Evolutionary conservation across 1,140 invertebrate species (phyloP), one percentile per base, ranked within the genome.

Genomic region (Panagrolaimus sp.): DNA sequence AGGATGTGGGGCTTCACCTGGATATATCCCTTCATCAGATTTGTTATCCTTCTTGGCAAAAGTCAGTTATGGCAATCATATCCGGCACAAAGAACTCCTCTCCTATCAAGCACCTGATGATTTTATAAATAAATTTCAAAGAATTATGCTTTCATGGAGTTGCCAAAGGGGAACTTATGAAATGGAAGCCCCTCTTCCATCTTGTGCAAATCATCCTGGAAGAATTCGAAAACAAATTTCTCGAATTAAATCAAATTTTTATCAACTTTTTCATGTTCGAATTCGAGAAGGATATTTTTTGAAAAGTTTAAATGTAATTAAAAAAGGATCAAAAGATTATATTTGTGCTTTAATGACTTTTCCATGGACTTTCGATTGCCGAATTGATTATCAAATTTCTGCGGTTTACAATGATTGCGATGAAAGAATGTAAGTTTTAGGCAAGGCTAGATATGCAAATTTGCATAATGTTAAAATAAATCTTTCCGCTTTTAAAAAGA

Each of bases 331-430:
- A 4, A 58, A 58, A 21, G 21, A 58, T 21, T 58, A 58, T 28
- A 58, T 58, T 26, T 12, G 0, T 28, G 52, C 52, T 0, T n/a
- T 28, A 21, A 12, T 58, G 12, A 58, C 5, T 5, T 14, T 58
- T 21, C 52, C 52, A 12, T 58, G 52, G 52, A 58, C 21, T 5
- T 21, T 58, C 17, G 52, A 58, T 58, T 5, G 10, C 10, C 52
- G 52, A 28, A 58, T 58, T 58, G 52, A 58, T 24, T 58, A 58
- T 21, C 21, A 58, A n/a, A 58, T 58, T 21, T 26, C 21, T 21
- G 21, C 52, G 17, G 21, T 58, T 58, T 58, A 58, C 14, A 12
- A 21, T 14, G 52, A 58, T 58, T 26, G 21, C 17, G 8, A 24
- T 21, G 32, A 38, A 38, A 38, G 32, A 38, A 38, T 38, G 32